Conservation (phyloP, 1,140 invertebrate species). For the Anastrepha ludens region DNA sequence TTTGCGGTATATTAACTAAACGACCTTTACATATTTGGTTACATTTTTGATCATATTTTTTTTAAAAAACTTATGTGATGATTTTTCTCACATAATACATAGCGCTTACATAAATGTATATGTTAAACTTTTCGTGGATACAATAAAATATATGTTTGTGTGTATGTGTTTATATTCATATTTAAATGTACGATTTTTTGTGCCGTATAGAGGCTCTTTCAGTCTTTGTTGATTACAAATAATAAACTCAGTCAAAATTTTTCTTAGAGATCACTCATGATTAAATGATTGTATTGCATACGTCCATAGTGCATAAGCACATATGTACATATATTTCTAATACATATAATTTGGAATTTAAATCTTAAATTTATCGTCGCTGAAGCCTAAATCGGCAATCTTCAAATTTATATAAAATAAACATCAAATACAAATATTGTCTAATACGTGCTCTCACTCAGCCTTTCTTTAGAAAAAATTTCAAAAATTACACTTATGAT, state of each 20-base stretch:
- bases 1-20: constrained; percentile 2
- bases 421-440: too few relatives aligned
- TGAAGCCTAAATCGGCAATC: not conserved
- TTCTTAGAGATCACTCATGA: constrained; percentile 32
- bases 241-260: constrained; percentile 39
- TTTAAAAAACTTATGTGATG: not conserved
- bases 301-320: not conserved
- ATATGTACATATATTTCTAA: not conserved
- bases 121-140: not conserved
- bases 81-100: too few relatives aligned
- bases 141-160: not conserved
- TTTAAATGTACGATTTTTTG: constrained; percentile 9
- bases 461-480: too few relatives aligned
- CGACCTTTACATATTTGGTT: constrained; percentile 43
- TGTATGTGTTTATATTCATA: not conserved
- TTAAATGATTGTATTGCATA: not conserved
- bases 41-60: constrained; percentile 15
- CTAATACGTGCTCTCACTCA: too few relatives aligned
- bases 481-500: too few relatives aligned
- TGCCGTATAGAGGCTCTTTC: not conserved
- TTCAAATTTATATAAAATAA: not conserved
- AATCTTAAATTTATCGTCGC: not conserved
- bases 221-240: constrained; percentile 16
- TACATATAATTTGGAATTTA: not conserved
- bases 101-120: too few relatives aligned